Base-by-base conservation (phyloP, 2,888 invertebrate species). In the Diarsia mendica region DNA sequence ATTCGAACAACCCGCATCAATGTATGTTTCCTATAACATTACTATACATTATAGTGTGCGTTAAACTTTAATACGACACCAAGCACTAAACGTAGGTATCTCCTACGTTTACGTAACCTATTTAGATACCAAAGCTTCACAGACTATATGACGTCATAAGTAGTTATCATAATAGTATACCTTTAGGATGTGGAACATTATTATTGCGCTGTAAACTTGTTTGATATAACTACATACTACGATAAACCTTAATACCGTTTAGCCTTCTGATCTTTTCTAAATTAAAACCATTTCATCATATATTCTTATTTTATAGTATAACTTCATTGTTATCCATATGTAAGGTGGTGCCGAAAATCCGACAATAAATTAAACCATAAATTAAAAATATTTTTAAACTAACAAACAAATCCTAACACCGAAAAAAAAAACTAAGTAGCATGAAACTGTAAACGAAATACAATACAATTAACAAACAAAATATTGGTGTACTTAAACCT, bases 41-140 rank as follows among this genome's bases (percentile, higher is more conserved):
- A 63, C 11, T 20, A 11, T 33, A 28, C 63, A 33, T 55, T 67
- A 65, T 74, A 55, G 33, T 58, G 10, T 55, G 44, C 51, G 39
- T 61, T 83, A 67, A 75, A 75, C 60, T 83, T 79, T 79, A 75
- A 76, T 72, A 71, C 28, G 33, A 72, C 15, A 61, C 83, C 79
- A 79, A 74, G 58, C 61, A 63, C 53, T 67, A 65, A 68, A 48
- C 48, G 44, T 55, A 79, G 63, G 63, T 73, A 61, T 65, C 67
- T 67, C 51, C 53, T 39, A 73, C 53, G 6, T 8, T 15, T 58
- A 28, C 15, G 48, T 77, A 75, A 80, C 67, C 72, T 73, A 70
- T 72, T 75, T 76, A 61, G 76, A 75, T 83, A 74, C 39, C 9
- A 20, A 66, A 44, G 23, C 61, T 72, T 65, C 60, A 65, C 44